These are phyloP conservation scores for Conus ventricosus DNA, from an alignment of 1,140 invertebrate genomes.

Conservation along the genomic window DNA sequence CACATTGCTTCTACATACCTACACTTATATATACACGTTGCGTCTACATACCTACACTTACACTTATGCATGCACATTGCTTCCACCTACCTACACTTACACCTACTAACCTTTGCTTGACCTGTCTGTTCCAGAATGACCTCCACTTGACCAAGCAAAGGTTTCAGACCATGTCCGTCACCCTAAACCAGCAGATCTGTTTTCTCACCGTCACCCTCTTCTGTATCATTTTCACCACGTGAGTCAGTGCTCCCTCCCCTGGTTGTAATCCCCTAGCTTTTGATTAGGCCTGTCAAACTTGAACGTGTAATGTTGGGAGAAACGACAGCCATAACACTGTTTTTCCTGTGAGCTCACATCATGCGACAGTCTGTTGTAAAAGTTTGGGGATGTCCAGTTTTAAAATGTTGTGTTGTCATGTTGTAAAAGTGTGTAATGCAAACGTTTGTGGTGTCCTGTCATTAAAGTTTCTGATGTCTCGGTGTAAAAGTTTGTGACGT, in stretches of 20 bases:
- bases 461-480: too few species aligned
- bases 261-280: too few species aligned
- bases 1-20: neutral
- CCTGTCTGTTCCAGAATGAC: conserved; percentile 86
- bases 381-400: too few species aligned
- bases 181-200: conserved; percentile 94
- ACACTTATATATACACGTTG: neutral
- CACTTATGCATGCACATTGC: neutral
- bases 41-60: neutral
- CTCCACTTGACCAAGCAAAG: conserved; percentile 96
- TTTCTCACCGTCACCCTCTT: conserved; percentile 94
- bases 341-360: too few species aligned
- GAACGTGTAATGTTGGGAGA: too few species aligned
- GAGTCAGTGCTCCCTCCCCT: conserved; percentile 32
- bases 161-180: conserved; percentile 86
- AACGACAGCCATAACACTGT: too few species aligned
- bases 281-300: too few species aligned
- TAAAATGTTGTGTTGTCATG: too few species aligned
- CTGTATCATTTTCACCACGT: conserved; percentile 98
- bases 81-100: neutral
- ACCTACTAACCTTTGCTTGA: neutral
- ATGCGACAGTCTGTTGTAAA: too few species aligned
- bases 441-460: too few species aligned
- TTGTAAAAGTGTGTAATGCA: too few species aligned
- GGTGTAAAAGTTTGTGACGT: too few species aligned